These are phyloP conservation scores for Sphenodon punctatus DNA, from an alignment of 2,797 vertebrate species.

Conservation along the genomic window DNA sequence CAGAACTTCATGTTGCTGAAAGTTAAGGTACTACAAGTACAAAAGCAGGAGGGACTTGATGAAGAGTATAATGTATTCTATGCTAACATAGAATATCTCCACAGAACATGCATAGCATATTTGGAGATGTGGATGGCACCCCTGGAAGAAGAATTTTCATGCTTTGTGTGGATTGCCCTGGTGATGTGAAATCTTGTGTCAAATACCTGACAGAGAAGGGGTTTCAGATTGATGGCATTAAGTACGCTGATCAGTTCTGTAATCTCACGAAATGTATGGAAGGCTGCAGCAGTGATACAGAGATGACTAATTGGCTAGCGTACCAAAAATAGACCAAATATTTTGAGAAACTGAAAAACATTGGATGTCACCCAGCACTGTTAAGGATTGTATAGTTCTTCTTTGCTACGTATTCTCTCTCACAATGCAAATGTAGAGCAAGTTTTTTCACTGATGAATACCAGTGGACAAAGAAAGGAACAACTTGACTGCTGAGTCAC, in stretches of 20 bases:
- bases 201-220: background rate
- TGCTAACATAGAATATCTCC: background rate
- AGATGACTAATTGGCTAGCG: background rate
- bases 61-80: background rate
- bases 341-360: constrained; percentile 25
- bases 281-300: background rate
- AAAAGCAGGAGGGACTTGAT: background rate
- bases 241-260: background rate
- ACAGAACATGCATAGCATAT: too few species aligned
- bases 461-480: constrained; percentile 20
- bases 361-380: background rate
- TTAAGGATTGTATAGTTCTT: background rate
- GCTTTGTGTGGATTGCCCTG: too few species aligned
- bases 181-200: background rate
- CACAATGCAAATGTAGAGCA: constrained; percentile 11
- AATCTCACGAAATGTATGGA: too few species aligned
- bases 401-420: background rate
- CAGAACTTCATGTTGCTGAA: background rate
- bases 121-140: too few species aligned
- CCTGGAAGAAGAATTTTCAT: too few species aligned
- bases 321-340: constrained; percentile 22
- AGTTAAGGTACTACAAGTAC: background rate
- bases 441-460: constrained; percentile 15
- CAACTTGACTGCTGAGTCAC: too few species aligned
- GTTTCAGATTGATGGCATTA: background rate